Percentiles rank a stretch among this genome's conserved stretches.
Conservation (phyloP, 23 tunicate species). For the Halocynthia roretzi region DNA sequence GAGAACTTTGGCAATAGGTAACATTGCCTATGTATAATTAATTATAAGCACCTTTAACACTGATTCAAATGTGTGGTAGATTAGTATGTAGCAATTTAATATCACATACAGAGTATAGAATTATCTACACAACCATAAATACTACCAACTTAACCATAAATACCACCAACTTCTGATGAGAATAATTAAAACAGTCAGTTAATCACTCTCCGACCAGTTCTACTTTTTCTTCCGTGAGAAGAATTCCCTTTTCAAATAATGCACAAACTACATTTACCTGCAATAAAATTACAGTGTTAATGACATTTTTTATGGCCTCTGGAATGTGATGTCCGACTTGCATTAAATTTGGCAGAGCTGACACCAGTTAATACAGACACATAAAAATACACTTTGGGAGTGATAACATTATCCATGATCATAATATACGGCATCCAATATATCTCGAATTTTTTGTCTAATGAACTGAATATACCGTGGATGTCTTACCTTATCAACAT, state of each 20-base stretch:
- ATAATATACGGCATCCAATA: not conserved
- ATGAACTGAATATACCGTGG: not conserved
- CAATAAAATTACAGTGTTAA: too few relatives aligned
- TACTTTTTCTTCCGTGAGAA: slow-evolving; percentile 44
- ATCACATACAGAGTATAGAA: too few relatives aligned
- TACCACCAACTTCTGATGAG: not conserved
- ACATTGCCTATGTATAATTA: too few relatives aligned
- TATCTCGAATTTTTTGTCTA: not conserved
- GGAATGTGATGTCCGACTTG: too few relatives aligned
- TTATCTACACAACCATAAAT: too few relatives aligned
- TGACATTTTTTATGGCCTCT: too few relatives aligned
- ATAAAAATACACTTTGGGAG: not conserved
- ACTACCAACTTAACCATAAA: too few relatives aligned
- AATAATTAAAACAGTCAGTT: not conserved
- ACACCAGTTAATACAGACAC: not conserved
- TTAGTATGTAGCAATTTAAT: too few relatives aligned
- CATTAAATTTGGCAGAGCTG: not conserved
- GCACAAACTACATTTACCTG: slow-evolving; percentile 47
- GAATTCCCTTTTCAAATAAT: slow-evolving; percentile 62
- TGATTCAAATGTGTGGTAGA: too few relatives aligned
- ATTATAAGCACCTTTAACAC: too few relatives aligned
- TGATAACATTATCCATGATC: not conserved
- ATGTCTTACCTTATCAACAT: slow-evolving; percentile 60
- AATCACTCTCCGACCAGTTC: slow-evolving; percentile 13
- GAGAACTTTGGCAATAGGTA: too few relatives aligned